Percentiles rank a stretch among this genome's conserved stretches.
These are phyloP conservation scores for Agapostemon virescens DNA, from an alignment of 2,888 invertebrate genomes.

Conservation along the genomic window DNA sequence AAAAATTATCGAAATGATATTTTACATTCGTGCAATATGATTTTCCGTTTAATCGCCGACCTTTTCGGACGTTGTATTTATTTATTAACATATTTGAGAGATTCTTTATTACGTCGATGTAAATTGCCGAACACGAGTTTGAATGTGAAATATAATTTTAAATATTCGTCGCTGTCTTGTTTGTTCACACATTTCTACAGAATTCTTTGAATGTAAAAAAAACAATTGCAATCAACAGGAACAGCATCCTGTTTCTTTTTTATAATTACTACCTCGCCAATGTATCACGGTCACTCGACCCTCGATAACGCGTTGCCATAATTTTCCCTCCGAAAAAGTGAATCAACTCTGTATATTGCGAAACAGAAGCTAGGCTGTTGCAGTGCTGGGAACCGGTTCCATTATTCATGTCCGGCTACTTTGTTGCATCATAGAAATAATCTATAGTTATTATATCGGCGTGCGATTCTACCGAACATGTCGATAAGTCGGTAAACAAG, in stretches of 20 bases:
- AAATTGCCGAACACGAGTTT: background rate
- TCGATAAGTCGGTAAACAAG: background rate
- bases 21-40: too few relatives aligned
- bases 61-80: too few relatives aligned
- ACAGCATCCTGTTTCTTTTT: background rate
- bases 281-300: background rate
- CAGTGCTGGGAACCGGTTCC: conserved; percentile 1
- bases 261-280: background rate
- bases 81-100: too few relatives aligned
- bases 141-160: background rate
- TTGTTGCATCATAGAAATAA: background rate
- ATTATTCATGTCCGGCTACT: conserved; percentile 40
- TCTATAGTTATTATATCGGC: conserved; percentile 10
- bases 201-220: too few relatives aligned
- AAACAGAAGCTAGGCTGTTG: background rate
- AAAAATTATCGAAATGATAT: too few relatives aligned
- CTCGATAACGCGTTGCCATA: background rate
- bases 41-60: too few relatives aligned
- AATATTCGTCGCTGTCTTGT: background rate
- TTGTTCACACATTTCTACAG: background rate
- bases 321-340: background rate
- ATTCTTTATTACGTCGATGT: background rate
- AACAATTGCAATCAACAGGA: background rate
- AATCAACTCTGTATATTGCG: background rate
- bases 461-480: background rate